These are phyloP conservation scores for Napeogenes sylphis DNA, from an alignment of 2,888 invertebrate genomes.

Conservation along the genomic window DNA sequence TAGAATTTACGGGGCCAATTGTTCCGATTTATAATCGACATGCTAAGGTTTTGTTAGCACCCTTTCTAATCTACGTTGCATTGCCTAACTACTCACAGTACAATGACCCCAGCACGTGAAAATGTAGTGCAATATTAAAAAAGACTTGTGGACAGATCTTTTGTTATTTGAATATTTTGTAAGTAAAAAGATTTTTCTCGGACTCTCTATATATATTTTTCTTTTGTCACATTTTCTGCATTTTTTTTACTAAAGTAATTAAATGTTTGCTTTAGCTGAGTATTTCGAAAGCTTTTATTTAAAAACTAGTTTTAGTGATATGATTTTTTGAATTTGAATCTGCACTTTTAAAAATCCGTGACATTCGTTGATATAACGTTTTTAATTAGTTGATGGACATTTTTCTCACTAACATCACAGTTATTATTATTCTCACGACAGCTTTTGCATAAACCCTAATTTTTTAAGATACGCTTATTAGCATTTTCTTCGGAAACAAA, in stretches of 20 bases:
- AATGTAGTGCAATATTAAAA: background rate
- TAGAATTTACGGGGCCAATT: constrained; percentile 37
- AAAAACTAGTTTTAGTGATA: too few species aligned
- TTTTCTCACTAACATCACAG: too few species aligned
- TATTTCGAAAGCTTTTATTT: too few species aligned
- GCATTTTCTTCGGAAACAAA: background rate
- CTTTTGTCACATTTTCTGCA: too few species aligned
- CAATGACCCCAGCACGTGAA: background rate
- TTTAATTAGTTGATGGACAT: too few species aligned
- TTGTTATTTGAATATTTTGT: background rate
- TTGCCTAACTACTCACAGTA: background rate
- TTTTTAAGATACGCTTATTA: background rate
- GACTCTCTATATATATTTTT: too few species aligned
- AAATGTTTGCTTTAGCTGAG: too few species aligned
- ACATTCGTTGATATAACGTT: too few species aligned
- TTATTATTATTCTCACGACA: too few species aligned
- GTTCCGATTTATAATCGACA: constrained; percentile 34
- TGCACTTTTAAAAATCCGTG: too few species aligned
- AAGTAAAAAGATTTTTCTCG: background rate
- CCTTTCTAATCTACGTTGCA: constrained; percentile 32
- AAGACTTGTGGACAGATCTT: background rate
- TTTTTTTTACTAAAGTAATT: too few species aligned
- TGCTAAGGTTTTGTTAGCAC: constrained; percentile 32
- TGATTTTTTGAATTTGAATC: too few species aligned
- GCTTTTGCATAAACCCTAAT: background rate